Evolutionary conservation across 2,797 vertebrate species (phyloP).

Genomic region (Sphenodon punctatus): DNA sequence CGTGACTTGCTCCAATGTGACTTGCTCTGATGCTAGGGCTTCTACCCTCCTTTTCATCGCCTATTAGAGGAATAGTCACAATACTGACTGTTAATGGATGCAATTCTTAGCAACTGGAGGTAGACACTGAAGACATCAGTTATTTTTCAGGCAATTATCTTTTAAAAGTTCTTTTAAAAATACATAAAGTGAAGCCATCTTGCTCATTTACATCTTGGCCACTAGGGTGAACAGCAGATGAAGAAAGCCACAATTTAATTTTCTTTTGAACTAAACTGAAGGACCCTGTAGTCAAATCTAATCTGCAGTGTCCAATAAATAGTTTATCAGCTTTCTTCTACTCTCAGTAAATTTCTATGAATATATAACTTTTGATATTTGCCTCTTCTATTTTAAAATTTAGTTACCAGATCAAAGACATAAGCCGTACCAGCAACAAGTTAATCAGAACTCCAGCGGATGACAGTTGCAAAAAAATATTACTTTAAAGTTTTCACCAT

Average conservation of each 20-base stretch:
- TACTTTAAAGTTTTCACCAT: background rate
- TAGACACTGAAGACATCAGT: background rate
- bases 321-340: background rate
- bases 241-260: background rate
- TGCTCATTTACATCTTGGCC: background rate
- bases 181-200: background rate
- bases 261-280: background rate
- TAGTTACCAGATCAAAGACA: background rate
- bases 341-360: background rate
- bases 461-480: background rate
- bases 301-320: background rate
- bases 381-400: background rate
- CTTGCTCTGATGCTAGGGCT: background rate
- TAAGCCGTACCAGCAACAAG: background rate
- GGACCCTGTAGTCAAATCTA: background rate
- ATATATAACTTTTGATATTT: background rate
- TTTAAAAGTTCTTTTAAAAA: conserved; percentile 7
- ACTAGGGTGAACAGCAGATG: background rate
- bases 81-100: background rate
- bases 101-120: background rate
- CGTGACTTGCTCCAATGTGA: background rate
- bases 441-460: background rate
- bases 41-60: background rate
- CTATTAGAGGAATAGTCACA: background rate
- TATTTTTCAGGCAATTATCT: background rate